Base-by-base conservation (phyloP, 2,888 invertebrate species). In the Drosophila cognata region DNA sequence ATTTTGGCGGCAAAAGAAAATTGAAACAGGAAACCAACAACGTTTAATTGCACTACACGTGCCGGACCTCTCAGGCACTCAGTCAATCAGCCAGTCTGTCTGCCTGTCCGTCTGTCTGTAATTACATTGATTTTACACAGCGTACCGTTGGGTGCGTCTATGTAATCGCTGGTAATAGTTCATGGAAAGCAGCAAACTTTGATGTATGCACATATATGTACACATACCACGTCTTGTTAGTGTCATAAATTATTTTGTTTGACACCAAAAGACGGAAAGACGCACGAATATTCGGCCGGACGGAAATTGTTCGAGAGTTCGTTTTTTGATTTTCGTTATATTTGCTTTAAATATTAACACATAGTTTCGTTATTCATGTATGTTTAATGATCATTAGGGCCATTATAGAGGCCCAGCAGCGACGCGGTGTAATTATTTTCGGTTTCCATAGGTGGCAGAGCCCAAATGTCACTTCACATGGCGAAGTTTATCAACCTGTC, bases 381-480 rank as follows among this genome's bases (percentile, higher is more conserved):
- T 69, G 79, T 81, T 82, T 84, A 82, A 84, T 74, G 84, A 88
- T 84, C 84, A 88, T 88, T 84, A 88, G 85, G 84, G 88, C 81
- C 85, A 82, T 81, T 84, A 87, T 76, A 55, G 65, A 52, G 43
- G 53, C 71, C 66, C n/a, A 29, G 38, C 48, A 36, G 50, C 73
- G 69, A 33, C 31, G 21, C 38, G 25, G 35, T 72, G 83, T 88
- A 79, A 85, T 81, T 88, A 85, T 85, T 67, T 59, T 53, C 46
- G 29, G 35, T 69, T 69, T 53, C 41, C 52, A 50, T 46, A 58
- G 66, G 51, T 36, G 28, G n/a, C 28, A 38, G 28, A 56, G 36
- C 57, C 69, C 83, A 88, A 83, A 79, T 88, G 84, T 77, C 83
- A 70, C 71, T 85, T 88, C 84, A 81, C 88, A 84, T 64, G 70